Evolutionary conservation across 1,140 invertebrate genomes (phyloP).

Genomic region (Heliconius nattereri): DNA sequence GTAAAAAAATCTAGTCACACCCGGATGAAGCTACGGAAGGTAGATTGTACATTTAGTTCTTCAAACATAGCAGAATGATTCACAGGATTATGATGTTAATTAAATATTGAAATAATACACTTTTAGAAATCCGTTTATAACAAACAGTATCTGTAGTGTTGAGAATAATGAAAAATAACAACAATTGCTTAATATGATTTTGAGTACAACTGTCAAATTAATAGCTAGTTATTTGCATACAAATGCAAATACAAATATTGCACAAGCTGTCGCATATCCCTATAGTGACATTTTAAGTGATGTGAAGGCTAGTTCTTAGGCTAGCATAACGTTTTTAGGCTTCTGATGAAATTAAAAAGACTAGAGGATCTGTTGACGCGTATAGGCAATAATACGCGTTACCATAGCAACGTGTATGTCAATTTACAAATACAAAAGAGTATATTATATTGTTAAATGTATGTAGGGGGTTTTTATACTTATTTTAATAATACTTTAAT

Average conservation of each 20-base stretch:
- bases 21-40: not conserved
- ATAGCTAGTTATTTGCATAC: constrained; percentile 37
- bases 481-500: not conserved
- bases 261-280: constrained; percentile 28
- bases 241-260: constrained; percentile 26
- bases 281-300: constrained; percentile 32
- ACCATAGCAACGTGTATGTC: no score
- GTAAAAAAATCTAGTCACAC: not conserved
- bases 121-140: not conserved
- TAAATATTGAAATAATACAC: not conserved
- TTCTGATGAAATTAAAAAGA: not conserved
- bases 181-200: constrained; percentile 21
- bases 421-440: not conserved
- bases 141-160: not conserved
- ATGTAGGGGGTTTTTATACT: no score
- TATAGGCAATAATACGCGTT: no score
- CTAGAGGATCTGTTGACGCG: no score
- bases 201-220: constrained; percentile 34
- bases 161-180: constrained; percentile 6
- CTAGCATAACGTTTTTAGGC: not conserved
- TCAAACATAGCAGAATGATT: not conserved
- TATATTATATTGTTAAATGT: no score
- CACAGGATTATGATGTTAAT: not conserved
- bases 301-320: constrained; percentile 24
- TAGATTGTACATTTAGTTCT: no score